phyloP scores from a whole-genome alignment of 2,888 invertebrate genomes.

The Protophormia terraenovae region DNA sequence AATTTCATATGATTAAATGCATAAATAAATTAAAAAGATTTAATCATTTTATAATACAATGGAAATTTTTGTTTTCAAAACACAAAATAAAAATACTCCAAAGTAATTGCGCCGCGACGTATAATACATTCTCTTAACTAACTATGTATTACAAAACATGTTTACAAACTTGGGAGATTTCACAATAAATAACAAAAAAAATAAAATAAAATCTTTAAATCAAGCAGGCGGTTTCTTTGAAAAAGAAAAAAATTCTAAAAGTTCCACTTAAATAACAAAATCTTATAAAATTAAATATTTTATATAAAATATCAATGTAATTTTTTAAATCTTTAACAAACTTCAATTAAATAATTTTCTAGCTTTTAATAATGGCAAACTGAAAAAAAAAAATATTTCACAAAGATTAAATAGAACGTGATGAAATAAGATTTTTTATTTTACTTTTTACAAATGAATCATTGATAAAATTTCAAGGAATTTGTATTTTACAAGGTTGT shows the following conservation, averaged over 20 bases:
- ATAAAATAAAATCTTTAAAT: not conserved
- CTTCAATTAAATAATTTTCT: conserved; percentile 20
- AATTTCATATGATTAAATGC: conserved; percentile 35
- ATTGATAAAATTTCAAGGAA: conserved; percentile 9
- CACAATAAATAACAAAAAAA: not conserved
- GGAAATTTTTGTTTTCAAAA: conserved; percentile 41
- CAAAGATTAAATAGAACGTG: conserved; percentile 1
- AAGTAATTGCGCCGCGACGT: not conserved
- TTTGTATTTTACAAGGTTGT: conserved; percentile 15
- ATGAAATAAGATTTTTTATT: not conserved
- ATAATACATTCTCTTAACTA: conserved; percentile 27
- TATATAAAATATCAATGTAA: not conserved
- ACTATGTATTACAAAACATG: not conserved
- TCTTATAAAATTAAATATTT: not conserved
- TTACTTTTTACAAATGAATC: not conserved
- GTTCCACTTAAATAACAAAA: conserved; percentile 13
- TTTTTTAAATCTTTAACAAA: conserved; percentile 1
- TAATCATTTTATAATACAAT: conserved; percentile 43
- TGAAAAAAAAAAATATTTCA: not conserved
- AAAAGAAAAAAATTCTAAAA: conserved; percentile 1
- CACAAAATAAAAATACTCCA: conserved; percentile 10
- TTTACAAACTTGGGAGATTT: conserved; percentile 26
- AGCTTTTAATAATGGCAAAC: not conserved
- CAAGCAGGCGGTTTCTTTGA: conserved; percentile 38
- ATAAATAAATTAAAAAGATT: conserved; percentile 18